phyloP scores from a whole-genome alignment of 2,888 invertebrate species.

The Thymelicus sylvestris region DNA sequence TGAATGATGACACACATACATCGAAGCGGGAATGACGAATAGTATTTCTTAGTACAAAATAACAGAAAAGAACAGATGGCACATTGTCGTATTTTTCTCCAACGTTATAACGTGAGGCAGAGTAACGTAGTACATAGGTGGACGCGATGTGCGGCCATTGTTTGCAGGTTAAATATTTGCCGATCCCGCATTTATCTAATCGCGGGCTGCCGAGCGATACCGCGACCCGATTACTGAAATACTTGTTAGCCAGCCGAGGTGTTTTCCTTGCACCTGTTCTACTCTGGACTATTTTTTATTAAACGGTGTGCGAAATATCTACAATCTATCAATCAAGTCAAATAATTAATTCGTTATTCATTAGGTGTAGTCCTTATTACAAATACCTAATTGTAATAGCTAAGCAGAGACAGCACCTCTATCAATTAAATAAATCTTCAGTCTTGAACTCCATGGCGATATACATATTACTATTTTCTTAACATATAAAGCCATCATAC shows the following conservation, averaged over 20 bases:
- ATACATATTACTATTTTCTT: too few relatives aligned
- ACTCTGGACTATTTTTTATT: slow-evolving; percentile 33
- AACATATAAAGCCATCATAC: too few relatives aligned
- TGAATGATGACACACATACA: too few relatives aligned
- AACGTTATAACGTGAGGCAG: slow-evolving; percentile 7
- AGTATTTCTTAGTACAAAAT: background rate
- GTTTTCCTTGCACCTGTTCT: slow-evolving; percentile 73
- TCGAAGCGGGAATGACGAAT: background rate
- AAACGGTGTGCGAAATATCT: too few relatives aligned
- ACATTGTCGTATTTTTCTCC: background rate
- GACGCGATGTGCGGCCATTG: slow-evolving; percentile 57
- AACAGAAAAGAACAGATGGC: too few relatives aligned
- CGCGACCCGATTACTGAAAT: slow-evolving; percentile 80
- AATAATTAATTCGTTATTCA: too few relatives aligned
- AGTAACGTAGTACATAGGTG: slow-evolving; percentile 35
- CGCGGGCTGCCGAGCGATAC: slow-evolving; percentile 74
- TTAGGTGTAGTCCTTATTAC: too few relatives aligned
- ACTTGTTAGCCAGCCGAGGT: slow-evolving; percentile 57
- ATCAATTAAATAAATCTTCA: too few relatives aligned
- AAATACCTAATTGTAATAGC: too few relatives aligned
- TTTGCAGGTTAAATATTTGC: slow-evolving; percentile 78
- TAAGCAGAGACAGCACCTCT: too few relatives aligned
- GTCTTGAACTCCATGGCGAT: too few relatives aligned
- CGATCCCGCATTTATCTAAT: slow-evolving; percentile 74
- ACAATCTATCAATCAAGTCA: too few relatives aligned